phyloP scores from a whole-genome alignment of 2,797 vertebrate species.

The Lerista edwardsae region DNA sequence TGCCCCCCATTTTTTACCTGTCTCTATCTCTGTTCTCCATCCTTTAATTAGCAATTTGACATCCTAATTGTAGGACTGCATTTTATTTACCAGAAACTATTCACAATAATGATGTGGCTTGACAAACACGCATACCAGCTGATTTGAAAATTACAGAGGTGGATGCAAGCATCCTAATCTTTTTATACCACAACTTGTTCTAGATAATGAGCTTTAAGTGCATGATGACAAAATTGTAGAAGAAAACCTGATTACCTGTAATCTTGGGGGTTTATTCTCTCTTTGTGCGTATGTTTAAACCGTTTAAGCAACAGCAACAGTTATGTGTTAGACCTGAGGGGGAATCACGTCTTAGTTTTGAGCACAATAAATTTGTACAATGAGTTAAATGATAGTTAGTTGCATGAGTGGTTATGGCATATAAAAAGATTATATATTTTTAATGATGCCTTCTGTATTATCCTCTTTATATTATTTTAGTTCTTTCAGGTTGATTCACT shows the following conservation, averaged over 20 bases:
- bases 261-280: conserved; percentile 25
- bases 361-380: conserved; percentile 30
- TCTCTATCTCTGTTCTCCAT: conserved; percentile 17
- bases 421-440: conserved; percentile 16
- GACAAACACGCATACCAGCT: conserved; percentile 63
- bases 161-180: conserved; percentile 28
- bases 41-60: conserved; percentile 6
- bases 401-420: conserved; percentile 10
- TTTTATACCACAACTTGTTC: conserved; percentile 38
- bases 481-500: neutral
- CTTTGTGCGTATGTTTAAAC: conserved; percentile 15
- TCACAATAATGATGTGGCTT: conserved; percentile 48
- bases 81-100: conserved; percentile 45
- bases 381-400: conserved; percentile 9
- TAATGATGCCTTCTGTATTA: neutral
- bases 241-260: conserved; percentile 32
- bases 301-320: neutral
- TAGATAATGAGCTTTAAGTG: conserved; percentile 36
- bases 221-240: conserved; percentile 31
- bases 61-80: conserved; percentile 36
- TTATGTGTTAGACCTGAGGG: conserved; percentile 6
- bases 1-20: conserved; percentile 17
- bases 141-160: conserved; percentile 68
- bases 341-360: conserved; percentile 11
- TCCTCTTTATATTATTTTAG: neutral